A percentile compares a stretch with the other conserved stretches of the same genome.
These are phyloP conservation scores for Esox masquinongy DNA, from an alignment of 2,797 vertebrate species.

Conservation along the genomic window DNA sequence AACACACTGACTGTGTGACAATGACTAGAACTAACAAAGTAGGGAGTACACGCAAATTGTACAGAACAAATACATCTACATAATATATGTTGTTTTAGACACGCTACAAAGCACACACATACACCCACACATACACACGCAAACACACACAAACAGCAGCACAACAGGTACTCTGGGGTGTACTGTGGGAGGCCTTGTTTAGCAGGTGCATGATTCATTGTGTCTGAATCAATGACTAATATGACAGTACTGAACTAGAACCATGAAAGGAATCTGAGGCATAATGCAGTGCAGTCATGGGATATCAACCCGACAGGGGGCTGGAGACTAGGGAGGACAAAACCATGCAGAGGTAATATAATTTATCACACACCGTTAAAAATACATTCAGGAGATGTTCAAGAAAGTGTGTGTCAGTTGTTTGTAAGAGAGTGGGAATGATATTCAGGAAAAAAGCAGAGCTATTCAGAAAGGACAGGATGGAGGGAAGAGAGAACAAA, in stretches of 20 bases:
- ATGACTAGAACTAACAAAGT: no score
- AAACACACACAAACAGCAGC: neutral
- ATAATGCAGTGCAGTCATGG: neutral
- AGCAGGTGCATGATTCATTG: neutral
- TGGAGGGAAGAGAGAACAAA: constrained; percentile 1
- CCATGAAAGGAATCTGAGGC: neutral
- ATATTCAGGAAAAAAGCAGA: neutral
- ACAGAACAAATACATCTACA: no score
- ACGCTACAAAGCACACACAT: neutral
- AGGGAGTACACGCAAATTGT: no score
- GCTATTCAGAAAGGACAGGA: neutral
- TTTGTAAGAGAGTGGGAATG: neutral
- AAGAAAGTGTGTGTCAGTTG: neutral
- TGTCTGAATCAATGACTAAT: neutral
- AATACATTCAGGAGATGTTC: neutral
- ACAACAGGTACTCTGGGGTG: neutral
- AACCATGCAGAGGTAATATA: neutral
- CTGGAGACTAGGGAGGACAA: neutral
- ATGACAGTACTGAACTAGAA: neutral
- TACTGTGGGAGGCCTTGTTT: neutral
- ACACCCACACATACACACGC: neutral
- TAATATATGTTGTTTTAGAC: neutral
- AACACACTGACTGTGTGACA: no score
- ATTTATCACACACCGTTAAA: neutral
- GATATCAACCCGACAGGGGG: neutral